phyloP scores from a whole-genome alignment of 2,888 invertebrate species.

The Lasioglossum leucozonium region DNA sequence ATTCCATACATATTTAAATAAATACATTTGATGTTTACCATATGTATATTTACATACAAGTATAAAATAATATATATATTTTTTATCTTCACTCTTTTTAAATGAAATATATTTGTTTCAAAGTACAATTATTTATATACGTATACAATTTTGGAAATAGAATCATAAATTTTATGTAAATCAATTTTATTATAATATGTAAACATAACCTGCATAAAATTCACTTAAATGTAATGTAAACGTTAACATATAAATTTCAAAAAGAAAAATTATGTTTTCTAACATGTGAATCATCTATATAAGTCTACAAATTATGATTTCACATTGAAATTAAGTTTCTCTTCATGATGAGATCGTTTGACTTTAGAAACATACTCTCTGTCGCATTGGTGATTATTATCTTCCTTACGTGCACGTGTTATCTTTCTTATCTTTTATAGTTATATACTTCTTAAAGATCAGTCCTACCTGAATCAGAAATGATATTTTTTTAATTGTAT shows the following conservation, averaged over 20 bases:
- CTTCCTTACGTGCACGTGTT: slow-evolving; percentile 25
- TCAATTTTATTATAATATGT: slow-evolving; percentile 26
- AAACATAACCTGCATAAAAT: slow-evolving; percentile 48
- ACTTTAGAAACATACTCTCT: not conserved
- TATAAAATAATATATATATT: not conserved
- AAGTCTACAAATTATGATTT: not conserved
- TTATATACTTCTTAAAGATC: slow-evolving; percentile 43
- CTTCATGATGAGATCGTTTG: not conserved
- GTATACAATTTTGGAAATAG: not conserved
- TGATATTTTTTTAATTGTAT: slow-evolving; percentile 59
- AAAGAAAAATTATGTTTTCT: not conserved
- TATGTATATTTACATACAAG: slow-evolving; percentile 4
- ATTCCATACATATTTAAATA: too few species aligned
- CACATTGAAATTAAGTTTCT: slow-evolving; percentile 2
- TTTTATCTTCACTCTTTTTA: not conserved
- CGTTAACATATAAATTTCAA: not conserved
- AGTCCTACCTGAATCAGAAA: slow-evolving; percentile 65
- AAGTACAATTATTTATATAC: not conserved
- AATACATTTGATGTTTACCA: not conserved
- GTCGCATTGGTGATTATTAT: slow-evolving; percentile 9
- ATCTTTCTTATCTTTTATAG: slow-evolving; percentile 38
- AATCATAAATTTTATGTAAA: not conserved
- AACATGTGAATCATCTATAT: not conserved
- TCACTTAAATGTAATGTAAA: not conserved
- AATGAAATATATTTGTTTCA: slow-evolving; percentile 2